Evolutionary conservation across 2,888 invertebrate species (phyloP), one percentile per base, ranked within the genome.

Genomic region (Drosophila bunnanda): DNA sequence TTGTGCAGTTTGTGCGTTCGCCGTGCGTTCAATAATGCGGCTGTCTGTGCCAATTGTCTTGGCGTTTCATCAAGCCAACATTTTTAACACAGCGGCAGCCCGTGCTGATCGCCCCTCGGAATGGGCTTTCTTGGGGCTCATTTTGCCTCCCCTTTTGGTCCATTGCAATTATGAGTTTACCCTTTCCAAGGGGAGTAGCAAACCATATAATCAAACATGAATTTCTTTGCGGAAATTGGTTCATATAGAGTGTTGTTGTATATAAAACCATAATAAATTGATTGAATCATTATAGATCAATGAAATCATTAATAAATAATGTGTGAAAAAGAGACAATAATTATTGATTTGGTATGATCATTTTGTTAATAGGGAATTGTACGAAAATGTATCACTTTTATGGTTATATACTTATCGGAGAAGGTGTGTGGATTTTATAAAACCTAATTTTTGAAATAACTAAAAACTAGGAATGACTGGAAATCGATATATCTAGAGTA

Each of bases 41-140:
- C 78, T 80, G 87, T 81, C 79, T 82, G 75, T 75, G 80, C 86
- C 88, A 83, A 83, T 88, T 83, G 87, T 86, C 88, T 86, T 88
- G 71, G 66, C 68, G 76, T 86, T 83, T 80, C 72, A 81, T 86
- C 74, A 86, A 77, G 71, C 56, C 75, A 58, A 73, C 44, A 55
- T 60, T 60, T 60, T 60, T 72, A 65, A 22, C 60, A 60, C 60
- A 60, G 43, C 53, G 52, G 36, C 66, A 70, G 39, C 83, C 82
- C 82, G 76, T 77, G 79, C 71, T 74, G 65, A 53, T 46, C 20
- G 10, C 66, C 62, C 36, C 48, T 44, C 22, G 46, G 15, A 32
- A 38, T n/a, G 20, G 28, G n/a, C 43, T 62, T 53, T 41, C 17
- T 53, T 30, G 38, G 28, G 44, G 46, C 25, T 48, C 50, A 34